phyloP scores from a whole-genome alignment of 2,113 vertebrate species.

The Grantiella picta region DNA sequence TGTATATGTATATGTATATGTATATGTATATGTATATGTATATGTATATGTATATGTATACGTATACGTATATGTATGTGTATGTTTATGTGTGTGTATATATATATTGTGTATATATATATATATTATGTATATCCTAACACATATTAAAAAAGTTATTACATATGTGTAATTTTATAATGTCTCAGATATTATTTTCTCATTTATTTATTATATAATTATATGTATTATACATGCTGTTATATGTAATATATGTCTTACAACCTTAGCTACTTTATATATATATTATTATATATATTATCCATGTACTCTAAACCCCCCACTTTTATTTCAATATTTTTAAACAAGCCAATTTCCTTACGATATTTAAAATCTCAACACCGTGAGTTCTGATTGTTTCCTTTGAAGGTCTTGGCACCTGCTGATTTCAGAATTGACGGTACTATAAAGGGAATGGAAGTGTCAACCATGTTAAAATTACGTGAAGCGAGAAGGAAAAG shows the following conservation, averaged over 20 bases:
- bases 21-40: too few species aligned
- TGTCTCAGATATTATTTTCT: too few species aligned
- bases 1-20: too few species aligned
- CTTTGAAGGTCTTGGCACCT: neutral
- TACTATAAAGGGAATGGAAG: neutral
- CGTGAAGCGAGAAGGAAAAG: neutral
- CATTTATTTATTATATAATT: neutral
- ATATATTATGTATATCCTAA: neutral
- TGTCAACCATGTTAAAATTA: neutral
- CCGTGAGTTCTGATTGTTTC: neutral
- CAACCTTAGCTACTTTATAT: too few species aligned
- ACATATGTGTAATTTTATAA: too few species aligned
- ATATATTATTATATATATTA: neutral
- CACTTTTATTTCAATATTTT: neutral
- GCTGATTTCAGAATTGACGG: neutral
- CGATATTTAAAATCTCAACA: neutral
- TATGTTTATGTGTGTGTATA: too few species aligned
- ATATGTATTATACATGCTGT: neutral
- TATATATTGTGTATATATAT: too few species aligned
- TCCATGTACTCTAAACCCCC: accelerated
- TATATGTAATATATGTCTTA: too few species aligned
- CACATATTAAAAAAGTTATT: neutral
- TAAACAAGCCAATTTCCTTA: neutral
- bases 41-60: neutral
- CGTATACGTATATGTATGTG: too few species aligned